Evolutionary conservation across 2,888 invertebrate species (phyloP).

Genomic region (Callyntrura sp.): DNA sequence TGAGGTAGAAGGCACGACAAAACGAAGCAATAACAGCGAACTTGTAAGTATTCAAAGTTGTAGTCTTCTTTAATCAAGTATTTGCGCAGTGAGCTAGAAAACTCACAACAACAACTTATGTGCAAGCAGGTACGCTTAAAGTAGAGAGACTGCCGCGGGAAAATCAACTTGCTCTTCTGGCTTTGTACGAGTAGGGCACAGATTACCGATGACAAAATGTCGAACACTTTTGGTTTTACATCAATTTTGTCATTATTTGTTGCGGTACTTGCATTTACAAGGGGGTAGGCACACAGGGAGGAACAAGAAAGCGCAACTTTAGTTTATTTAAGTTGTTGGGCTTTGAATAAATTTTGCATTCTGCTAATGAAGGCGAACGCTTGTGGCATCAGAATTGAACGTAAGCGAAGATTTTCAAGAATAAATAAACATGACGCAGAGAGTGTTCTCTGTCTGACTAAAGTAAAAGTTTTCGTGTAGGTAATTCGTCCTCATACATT

Average conservation of each 20-base stretch:
- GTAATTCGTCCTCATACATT: background rate
- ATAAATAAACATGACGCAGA: background rate
- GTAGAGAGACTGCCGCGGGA: background rate
- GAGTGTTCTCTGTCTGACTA: background rate
- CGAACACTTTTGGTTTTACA: no score
- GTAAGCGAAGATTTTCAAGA: background rate
- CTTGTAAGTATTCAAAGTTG: background rate
- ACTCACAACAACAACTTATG: background rate
- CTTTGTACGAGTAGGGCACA: no score
- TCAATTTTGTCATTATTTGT: no score
- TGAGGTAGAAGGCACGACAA: no score
- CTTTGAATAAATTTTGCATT: no score
- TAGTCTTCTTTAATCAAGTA: slow-evolving; percentile 25
- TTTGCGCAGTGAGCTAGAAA: slow-evolving; percentile 50
- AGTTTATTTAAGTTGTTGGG: no score
- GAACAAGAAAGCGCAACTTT: no score
- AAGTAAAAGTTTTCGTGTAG: background rate
- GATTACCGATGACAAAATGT: no score
- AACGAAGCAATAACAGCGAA: background rate
- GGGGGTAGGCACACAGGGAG: no score
- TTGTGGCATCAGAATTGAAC: background rate
- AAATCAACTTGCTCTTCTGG: slow-evolving; percentile 10
- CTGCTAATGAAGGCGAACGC: no score
- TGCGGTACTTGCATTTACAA: no score
- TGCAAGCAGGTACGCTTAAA: slow-evolving; percentile 31